Percentiles rank a stretch among this genome's conserved stretches.
phyloP scores from a whole-genome alignment of 1,140 invertebrate genomes.

The Hesperophylax magnus region DNA sequence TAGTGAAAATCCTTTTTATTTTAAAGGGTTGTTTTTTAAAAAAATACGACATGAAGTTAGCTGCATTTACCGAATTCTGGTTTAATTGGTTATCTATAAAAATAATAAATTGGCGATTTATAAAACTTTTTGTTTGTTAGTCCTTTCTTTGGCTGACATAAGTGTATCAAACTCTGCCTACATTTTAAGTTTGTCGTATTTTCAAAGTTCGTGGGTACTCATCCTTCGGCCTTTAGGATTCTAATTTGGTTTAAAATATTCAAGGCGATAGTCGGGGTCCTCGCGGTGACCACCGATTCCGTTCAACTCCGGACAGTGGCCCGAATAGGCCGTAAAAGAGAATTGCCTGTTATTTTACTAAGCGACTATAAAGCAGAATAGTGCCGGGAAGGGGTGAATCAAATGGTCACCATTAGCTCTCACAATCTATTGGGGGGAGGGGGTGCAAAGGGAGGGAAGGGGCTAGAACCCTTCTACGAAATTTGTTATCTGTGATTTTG shows the following conservation, averaged over 20 bases:
- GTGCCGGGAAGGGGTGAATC: slow-evolving; percentile 8
- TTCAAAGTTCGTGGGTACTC: neutral
- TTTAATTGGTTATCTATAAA: too few species aligned
- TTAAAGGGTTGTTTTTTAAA: too few species aligned
- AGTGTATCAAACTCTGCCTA: too few species aligned
- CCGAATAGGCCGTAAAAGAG: slow-evolving; percentile 34
- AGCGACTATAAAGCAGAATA: slow-evolving; percentile 27
- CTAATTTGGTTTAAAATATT: neutral
- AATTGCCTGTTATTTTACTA: slow-evolving; percentile 42
- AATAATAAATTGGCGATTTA: too few species aligned
- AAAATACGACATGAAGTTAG: too few species aligned
- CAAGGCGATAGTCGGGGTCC: neutral
- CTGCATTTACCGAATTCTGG: too few species aligned
- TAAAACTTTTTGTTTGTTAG: too few species aligned
- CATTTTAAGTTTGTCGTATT: neutral
- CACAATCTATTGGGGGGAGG: neutral
- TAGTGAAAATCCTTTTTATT: too few species aligned
- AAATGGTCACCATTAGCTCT: slow-evolving; percentile 37
- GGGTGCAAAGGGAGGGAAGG: too few species aligned
- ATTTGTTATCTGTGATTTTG: slow-evolving; percentile 51
- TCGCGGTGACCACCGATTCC: neutral
- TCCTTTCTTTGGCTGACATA: too few species aligned
- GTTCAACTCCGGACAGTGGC: neutral
- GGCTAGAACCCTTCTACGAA: slow-evolving; percentile 30
- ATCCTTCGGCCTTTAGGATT: neutral